Percentiles rank a stretch among this genome's conserved stretches.
Conservation (phyloP, 2,113 vertebrate species). For the Sylvia atricapilla region DNA sequence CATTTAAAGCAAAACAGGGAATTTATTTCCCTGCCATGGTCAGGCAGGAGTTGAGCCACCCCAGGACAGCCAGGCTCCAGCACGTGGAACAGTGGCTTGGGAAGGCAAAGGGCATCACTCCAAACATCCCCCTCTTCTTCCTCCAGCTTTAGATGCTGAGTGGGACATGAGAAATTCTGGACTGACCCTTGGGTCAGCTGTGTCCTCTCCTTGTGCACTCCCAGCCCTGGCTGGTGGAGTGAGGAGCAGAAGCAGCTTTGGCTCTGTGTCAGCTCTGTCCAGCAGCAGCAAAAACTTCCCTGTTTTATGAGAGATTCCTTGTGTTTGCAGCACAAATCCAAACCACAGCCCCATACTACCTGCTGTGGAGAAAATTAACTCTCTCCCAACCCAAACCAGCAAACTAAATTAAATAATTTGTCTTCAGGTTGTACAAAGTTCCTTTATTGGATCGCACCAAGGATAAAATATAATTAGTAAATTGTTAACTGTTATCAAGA, state of each 20-base stretch:
- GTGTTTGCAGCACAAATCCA: neutral
- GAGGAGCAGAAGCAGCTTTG: neutral
- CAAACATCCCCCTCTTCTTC: neutral
- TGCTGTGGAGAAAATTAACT: neutral
- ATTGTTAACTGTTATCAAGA: neutral
- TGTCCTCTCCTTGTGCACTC: neutral
- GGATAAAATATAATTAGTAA: neutral
- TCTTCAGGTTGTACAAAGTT: neutral
- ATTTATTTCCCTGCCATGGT: neutral
- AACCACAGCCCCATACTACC: neutral
- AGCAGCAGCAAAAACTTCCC: neutral
- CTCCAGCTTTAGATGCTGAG: neutral
- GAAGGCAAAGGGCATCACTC: neutral
- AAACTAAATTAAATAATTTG: neutral
- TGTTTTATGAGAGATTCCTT: neutral
- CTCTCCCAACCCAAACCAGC: neutral
- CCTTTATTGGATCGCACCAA: neutral
- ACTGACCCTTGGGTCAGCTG: neutral
- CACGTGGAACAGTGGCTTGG: rapidly evolving
- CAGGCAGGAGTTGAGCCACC: neutral
- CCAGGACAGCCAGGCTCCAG: neutral
- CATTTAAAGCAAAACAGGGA: neutral
- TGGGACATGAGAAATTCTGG: neutral
- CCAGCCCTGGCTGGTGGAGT: neutral
- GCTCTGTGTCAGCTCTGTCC: neutral